Percentiles rank a stretch among this genome's conserved stretches.
Evolutionary conservation across 2,888 invertebrate genomes (phyloP).

Genomic region (Heliconius erato): DNA sequence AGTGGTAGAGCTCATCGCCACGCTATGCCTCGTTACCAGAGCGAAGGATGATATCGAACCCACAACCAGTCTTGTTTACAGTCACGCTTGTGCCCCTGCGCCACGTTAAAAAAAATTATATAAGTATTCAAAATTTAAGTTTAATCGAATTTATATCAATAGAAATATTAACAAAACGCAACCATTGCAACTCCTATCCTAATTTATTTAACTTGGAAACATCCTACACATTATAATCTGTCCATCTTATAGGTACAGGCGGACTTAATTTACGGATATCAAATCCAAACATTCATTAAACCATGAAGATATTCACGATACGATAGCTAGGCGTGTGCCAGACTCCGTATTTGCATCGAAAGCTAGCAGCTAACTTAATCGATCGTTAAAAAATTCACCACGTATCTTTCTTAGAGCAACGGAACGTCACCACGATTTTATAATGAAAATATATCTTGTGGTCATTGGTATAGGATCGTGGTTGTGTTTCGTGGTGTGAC

Average conservation of each 20-base stretch:
- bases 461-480: slow-evolving; percentile 43
- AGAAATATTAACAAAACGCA: not conserved
- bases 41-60: no score
- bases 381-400: slow-evolving; percentile 84
- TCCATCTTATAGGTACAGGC: slow-evolving; percentile 30
- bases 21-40: no score
- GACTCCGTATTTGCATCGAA: slow-evolving; percentile 81
- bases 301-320: slow-evolving; percentile 49
- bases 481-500: slow-evolving; percentile 54
- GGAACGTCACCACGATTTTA: slow-evolving; percentile 47
- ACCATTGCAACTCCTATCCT: not conserved
- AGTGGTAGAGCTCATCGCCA: no score
- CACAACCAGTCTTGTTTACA: no score
- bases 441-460: slow-evolving; percentile 52
- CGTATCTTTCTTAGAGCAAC: slow-evolving; percentile 56
- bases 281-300: slow-evolving; percentile 43
- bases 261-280: slow-evolving; percentile 44
- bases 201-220: slow-evolving; percentile 25
- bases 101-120: no score
- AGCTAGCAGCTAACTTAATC: slow-evolving; percentile 79
- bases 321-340: slow-evolving; percentile 75
- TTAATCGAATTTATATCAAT: not conserved
- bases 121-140: no score
- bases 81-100: no score
- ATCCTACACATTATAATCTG: slow-evolving; percentile 7